A percentile compares a stretch with the other conserved stretches of the same genome.
Evolutionary conservation across 2,113 vertebrate genomes (phyloP).

Genomic region (Ptilonorhynchus violaceus): DNA sequence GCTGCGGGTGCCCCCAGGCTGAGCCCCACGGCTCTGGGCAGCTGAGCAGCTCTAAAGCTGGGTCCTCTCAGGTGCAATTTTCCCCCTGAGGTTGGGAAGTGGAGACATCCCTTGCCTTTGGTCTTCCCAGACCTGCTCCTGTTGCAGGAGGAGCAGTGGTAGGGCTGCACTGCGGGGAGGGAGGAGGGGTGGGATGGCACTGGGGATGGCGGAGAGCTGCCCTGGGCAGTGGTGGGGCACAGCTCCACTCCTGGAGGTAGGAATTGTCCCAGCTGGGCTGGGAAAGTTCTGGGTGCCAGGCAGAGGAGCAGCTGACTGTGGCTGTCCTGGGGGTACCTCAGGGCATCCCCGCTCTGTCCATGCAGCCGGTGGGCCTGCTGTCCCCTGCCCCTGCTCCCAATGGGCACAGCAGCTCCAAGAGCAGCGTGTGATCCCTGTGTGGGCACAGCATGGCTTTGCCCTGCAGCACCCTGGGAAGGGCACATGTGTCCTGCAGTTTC

Average conservation of each 20-base stretch:
- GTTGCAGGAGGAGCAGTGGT: neutral
- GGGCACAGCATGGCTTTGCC: neutral
- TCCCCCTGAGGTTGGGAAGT: neutral
- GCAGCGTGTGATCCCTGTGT: rapidly evolving
- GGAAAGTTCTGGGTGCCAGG: neutral
- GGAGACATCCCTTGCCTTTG: neutral
- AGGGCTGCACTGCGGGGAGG: rapidly evolving
- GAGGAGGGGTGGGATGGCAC: neutral
- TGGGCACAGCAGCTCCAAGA: neutral
- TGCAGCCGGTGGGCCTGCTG: rapidly evolving
- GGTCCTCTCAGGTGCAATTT: neutral
- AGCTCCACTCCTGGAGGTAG: neutral
- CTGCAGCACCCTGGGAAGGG: neutral
- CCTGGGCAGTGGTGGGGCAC: neutral
- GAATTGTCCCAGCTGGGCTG: neutral
- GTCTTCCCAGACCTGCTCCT: neutral
- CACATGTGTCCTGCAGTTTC: rapidly evolving
- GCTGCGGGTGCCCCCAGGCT: neutral
- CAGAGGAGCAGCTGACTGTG: neutral
- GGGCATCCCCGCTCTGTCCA: rapidly evolving
- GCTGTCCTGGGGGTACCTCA: neutral
- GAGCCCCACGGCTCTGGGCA: neutral
- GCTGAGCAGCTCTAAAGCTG: neutral
- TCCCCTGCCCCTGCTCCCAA: neutral
- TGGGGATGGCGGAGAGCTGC: neutral